Evolutionary conservation across 2,113 vertebrate genomes (phyloP).

Genomic region (Neogale vison): DNA sequence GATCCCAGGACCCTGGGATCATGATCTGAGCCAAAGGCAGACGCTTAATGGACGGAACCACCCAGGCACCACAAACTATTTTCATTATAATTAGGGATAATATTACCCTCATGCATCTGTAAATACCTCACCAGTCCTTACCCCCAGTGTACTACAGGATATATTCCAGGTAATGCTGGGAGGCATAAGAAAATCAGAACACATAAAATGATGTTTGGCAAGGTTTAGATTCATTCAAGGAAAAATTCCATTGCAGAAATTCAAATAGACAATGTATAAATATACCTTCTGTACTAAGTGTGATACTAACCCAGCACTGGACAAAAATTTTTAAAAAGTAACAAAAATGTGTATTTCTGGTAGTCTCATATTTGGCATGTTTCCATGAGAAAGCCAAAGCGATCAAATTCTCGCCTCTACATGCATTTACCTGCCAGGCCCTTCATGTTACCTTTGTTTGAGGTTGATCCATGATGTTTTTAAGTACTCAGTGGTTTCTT

Average conservation of each 20-base stretch:
- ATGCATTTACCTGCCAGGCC: background rate
- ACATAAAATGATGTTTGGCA: background rate
- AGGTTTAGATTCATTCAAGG: background rate
- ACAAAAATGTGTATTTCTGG: background rate
- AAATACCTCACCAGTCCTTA: background rate
- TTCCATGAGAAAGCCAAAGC: background rate
- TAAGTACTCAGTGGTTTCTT: constrained; percentile 92
- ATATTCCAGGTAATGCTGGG: background rate
- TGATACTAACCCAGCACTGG: background rate
- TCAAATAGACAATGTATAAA: background rate
- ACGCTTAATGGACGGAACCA: background rate
- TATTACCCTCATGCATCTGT: background rate
- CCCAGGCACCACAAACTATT: background rate
- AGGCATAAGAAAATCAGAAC: background rate
- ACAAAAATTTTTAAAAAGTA: background rate
- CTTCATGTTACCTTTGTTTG: constrained; percentile 89
- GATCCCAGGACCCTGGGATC: background rate
- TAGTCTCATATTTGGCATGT: background rate
- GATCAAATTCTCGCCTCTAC: background rate
- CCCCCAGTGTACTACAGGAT: background rate
- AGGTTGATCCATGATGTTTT: constrained; percentile 91
- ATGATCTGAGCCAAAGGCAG: background rate
- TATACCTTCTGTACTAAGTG: background rate
- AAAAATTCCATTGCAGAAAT: background rate
- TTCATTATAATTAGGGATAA: background rate